Conservation (phyloP, 2,797 vertebrate genomes). For the Sciurus vulgaris region DNA sequence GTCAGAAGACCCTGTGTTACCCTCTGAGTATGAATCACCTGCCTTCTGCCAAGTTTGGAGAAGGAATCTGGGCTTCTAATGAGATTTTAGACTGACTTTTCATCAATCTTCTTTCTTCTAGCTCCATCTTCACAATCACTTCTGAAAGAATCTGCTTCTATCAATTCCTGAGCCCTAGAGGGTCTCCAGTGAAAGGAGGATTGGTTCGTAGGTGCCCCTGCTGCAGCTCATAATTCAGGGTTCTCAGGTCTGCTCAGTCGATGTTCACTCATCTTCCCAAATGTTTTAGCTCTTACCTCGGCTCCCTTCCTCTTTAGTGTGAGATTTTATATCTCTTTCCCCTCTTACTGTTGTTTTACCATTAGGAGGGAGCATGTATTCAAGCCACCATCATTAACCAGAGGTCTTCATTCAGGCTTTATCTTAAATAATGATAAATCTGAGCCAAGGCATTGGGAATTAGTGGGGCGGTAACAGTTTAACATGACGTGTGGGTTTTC, state of each 20-base stretch:
- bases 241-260: background rate
- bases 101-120: background rate
- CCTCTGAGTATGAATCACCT: background rate
- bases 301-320: background rate
- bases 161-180: background rate
- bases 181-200: background rate
- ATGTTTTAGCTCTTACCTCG: background rate
- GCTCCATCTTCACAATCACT: background rate
- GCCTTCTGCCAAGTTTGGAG: background rate
- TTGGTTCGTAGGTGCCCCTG: background rate
- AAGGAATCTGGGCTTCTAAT: background rate
- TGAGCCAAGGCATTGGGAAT: background rate
- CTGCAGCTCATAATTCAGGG: background rate
- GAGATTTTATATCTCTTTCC: background rate
- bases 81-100: background rate
- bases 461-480: background rate
- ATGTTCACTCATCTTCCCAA: background rate
- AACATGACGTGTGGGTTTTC: background rate
- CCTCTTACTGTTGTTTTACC: background rate
- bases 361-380: background rate
- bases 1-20: background rate
- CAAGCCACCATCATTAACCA: background rate
- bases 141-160: background rate
- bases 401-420: background rate
- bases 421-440: slow-evolving; percentile 1